Conservation (phyloP, 2,797 vertebrate species). For the Chaetophractus vellerosus region DNA sequence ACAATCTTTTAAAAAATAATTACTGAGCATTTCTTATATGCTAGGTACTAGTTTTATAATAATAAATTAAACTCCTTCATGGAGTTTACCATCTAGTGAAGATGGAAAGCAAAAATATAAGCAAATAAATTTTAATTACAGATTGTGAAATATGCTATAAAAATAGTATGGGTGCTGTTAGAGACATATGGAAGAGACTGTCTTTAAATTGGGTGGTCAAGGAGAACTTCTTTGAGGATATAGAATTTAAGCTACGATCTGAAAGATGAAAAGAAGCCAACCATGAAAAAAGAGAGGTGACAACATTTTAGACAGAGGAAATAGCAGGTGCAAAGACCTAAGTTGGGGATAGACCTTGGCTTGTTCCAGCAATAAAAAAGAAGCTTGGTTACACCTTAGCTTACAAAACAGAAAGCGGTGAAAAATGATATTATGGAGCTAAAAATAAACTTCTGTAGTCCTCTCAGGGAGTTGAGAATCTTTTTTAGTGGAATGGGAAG, state of each 20-base stretch:
- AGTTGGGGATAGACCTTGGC: background rate
- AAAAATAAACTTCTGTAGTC: background rate
- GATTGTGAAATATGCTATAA: background rate
- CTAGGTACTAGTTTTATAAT: background rate
- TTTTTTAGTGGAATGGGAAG: background rate
- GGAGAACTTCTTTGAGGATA: background rate
- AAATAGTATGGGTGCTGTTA: background rate
- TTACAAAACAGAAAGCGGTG: background rate
- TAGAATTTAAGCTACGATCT: background rate
- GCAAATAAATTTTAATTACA: background rate
- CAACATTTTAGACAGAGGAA: background rate
- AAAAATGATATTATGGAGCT: background rate
- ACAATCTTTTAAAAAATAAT: constrained; percentile 53
- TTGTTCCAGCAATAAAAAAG: background rate
- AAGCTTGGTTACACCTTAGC: background rate
- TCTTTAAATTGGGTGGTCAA: background rate
- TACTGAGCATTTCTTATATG: background rate
- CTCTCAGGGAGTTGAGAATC: background rate
- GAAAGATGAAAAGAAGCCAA: background rate
- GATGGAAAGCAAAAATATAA: constrained; percentile 46
- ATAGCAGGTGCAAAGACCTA: background rate
- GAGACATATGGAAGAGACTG: background rate
- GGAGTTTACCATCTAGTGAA: background rate
- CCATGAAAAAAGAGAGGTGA: background rate
- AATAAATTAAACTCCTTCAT: background rate